phyloP scores from a whole-genome alignment of 1,140 invertebrate species.

The Zaprionus inermis region DNA sequence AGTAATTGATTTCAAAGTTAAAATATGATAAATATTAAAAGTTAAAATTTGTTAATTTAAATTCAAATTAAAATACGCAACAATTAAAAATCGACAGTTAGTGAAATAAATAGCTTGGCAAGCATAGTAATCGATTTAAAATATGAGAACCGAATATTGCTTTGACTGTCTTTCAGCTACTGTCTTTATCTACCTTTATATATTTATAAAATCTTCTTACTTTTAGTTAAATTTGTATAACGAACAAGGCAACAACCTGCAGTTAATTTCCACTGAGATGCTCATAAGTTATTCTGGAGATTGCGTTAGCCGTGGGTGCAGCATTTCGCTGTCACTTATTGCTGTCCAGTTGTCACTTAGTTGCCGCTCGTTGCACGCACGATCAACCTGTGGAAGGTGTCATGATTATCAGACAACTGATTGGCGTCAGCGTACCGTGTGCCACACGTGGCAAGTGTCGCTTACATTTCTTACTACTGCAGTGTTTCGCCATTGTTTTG shows the following conservation, averaged over 20 bases:
- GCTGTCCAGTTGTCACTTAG: conserved; percentile 74
- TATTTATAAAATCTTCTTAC: no score
- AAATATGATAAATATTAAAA: no score
- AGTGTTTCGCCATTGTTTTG: not conserved
- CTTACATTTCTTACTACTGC: not conserved
- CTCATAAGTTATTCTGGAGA: conserved; percentile 10
- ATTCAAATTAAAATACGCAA: no score
- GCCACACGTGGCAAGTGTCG: conserved; percentile 17
- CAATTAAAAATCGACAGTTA: no score
- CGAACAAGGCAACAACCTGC: not conserved
- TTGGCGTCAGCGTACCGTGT: conserved; percentile 18
- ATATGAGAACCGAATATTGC: no score
- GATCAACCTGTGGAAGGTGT: conserved; percentile 29
- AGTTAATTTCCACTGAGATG: not conserved
- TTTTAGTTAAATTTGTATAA: conserved; percentile 22
- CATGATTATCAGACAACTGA: conserved; percentile 60
- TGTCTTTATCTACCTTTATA: no score
- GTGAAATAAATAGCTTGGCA: no score
- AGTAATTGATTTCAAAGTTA: no score
- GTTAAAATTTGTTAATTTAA: no score
- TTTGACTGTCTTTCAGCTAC: no score
- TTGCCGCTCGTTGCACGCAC: conserved; percentile 7
- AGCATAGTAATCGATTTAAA: no score
- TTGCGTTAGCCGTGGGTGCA: conserved; percentile 45
- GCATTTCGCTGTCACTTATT: conserved; percentile 77